These are phyloP conservation scores for Danio choprae DNA, from an alignment of 2,797 vertebrate genomes.

Conservation along the genomic window DNA sequence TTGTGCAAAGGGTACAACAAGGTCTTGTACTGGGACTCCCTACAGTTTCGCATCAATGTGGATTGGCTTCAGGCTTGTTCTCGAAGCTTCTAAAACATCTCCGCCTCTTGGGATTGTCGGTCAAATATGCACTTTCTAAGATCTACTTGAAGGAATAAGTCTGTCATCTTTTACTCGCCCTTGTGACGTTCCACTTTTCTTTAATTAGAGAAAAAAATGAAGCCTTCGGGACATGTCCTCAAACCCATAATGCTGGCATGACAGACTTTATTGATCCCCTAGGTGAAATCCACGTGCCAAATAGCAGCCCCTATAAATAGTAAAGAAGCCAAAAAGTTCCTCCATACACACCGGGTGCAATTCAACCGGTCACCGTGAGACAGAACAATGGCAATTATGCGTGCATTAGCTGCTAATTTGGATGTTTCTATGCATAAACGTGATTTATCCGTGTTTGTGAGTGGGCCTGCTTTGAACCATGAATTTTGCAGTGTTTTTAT, in stretches of 20 bases:
- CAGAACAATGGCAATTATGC: slow-evolving; percentile 36
- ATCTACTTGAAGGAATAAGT: slow-evolving; percentile 76
- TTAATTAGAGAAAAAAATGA: slow-evolving; percentile 57
- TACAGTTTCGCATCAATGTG: background rate
- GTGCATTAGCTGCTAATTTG: slow-evolving; percentile 40
- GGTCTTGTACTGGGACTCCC: background rate
- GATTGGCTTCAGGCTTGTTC: slow-evolving; percentile 28
- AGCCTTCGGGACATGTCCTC: slow-evolving; percentile 38
- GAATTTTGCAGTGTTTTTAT: slow-evolving; percentile 61
- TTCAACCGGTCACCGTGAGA: background rate
- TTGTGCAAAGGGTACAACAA: background rate
- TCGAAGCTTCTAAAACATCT: slow-evolving; percentile 29
- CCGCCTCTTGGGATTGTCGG: slow-evolving; percentile 61
- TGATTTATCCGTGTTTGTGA: slow-evolving; percentile 16
- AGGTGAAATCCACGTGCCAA: slow-evolving; percentile 19
- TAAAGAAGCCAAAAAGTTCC: background rate
- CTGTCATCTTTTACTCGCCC: background rate
- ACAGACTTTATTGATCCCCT: slow-evolving; percentile 26
- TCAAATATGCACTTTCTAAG: slow-evolving; percentile 74
- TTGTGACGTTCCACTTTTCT: slow-evolving; percentile 10
- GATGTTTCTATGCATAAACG: slow-evolving; percentile 36
- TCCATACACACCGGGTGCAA: background rate
- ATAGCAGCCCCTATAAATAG: background rate
- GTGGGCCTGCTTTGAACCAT: slow-evolving; percentile 34
- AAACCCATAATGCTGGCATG: slow-evolving; percentile 7